A percentile compares a stretch with the other conserved stretches of the same genome.
Evolutionary conservation across 2,113 vertebrate genomes (phyloP).

Genomic region (Hylia prasina): DNA sequence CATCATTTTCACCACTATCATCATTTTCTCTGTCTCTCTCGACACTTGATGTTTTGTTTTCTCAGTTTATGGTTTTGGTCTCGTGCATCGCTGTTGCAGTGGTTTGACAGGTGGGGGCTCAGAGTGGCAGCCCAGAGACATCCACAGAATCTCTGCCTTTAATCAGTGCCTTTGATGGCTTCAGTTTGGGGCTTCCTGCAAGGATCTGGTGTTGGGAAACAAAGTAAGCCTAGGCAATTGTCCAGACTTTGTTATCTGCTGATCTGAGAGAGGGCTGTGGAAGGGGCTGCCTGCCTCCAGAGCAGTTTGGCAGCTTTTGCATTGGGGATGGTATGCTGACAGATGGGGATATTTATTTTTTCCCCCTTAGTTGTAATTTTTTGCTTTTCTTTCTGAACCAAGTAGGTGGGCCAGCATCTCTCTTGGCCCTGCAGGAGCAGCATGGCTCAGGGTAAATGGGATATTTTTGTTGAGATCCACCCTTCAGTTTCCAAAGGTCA

Average conservation of each 20-base stretch:
- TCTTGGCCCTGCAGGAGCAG: neutral
- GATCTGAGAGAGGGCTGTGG: neutral
- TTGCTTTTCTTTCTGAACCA: neutral
- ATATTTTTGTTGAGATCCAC: neutral
- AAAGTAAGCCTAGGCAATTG: neutral
- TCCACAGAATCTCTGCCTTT: neutral
- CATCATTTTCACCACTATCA: neutral
- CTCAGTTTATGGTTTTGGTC: neutral
- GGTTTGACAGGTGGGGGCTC: neutral
- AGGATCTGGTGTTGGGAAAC: neutral
- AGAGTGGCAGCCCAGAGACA: neutral
- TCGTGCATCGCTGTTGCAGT: accelerated
- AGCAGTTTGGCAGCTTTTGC: neutral
- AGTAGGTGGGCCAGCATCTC: neutral
- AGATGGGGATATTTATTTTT: neutral
- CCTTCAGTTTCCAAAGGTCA: conserved; percentile 27
- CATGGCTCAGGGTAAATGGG: neutral
- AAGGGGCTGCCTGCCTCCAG: neutral
- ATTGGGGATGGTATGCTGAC: neutral
- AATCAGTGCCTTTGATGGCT: neutral
- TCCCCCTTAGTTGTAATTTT: neutral
- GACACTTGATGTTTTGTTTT: neutral
- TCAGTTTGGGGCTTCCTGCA: neutral
- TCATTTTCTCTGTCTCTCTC: neutral
- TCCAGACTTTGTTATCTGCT: neutral